Conservation (phyloP, 2,888 invertebrate species). For the Tanytarsus gracilentus region DNA sequence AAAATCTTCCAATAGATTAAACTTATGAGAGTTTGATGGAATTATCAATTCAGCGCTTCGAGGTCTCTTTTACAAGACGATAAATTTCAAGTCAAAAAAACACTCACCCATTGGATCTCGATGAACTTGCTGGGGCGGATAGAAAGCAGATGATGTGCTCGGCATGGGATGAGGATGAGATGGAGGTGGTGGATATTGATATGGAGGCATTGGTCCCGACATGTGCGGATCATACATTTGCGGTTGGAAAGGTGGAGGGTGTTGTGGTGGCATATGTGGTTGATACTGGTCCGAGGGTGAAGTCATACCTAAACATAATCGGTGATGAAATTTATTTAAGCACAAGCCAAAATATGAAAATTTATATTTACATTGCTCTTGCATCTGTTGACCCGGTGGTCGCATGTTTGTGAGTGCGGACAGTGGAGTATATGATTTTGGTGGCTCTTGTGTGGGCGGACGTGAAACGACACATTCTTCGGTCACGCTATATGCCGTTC, state of each 20-base stretch:
- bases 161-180: constrained; percentile 31
- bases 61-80: too few species aligned
- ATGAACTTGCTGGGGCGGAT: constrained; percentile 37
- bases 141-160: constrained; percentile 39
- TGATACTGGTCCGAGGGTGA: constrained; percentile 23
- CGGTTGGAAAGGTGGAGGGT: too few species aligned
- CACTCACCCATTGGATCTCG: constrained; percentile 27
- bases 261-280: constrained; percentile 21
- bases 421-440: constrained; percentile 71
- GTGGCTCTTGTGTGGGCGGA: constrained; percentile 41
- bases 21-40: too few species aligned
- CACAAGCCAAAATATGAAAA: constrained; percentile 12
- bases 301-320: constrained; percentile 7
- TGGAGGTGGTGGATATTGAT: constrained; percentile 33
- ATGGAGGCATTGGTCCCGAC: constrained; percentile 27
- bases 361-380: constrained; percentile 48
- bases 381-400: constrained; percentile 67
- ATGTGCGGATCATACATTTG: constrained; percentile 28
- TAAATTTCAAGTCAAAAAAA: too few species aligned
- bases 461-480: constrained; percentile 68
- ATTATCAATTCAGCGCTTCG: too few species aligned
- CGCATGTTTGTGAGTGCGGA: constrained; percentile 80
- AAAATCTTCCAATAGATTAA: too few species aligned
- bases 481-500: constrained; percentile 79
- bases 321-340: not conserved